These are phyloP conservation scores for Oceanodroma tethys DNA, from an alignment of 2,113 vertebrate species.

Conservation along the genomic window DNA sequence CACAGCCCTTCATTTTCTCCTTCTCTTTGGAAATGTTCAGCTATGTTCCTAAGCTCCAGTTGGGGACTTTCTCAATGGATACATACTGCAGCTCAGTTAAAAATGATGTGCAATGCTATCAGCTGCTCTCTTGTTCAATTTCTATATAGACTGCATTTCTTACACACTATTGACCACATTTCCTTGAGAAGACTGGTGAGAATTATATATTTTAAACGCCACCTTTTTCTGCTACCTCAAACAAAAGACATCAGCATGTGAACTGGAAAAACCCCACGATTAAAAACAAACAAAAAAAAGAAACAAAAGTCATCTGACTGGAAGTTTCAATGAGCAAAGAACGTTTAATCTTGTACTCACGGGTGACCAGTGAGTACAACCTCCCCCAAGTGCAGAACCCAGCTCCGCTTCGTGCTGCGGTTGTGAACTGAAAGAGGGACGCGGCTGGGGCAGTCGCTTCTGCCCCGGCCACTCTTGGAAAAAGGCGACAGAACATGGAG, in stretches of 20 bases:
- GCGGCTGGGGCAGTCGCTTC: accelerated
- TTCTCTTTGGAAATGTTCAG: neutral
- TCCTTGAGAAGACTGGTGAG: neutral
- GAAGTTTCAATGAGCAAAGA: neutral
- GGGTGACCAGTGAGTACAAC: neutral
- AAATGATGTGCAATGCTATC: neutral
- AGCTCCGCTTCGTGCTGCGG: neutral
- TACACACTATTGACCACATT: neutral
- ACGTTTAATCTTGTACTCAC: neutral
- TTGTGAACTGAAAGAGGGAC: neutral
- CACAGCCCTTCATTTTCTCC: neutral
- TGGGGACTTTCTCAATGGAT: neutral
- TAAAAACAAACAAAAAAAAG: neutral
- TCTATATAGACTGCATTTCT: neutral
- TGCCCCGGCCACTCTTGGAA: neutral
- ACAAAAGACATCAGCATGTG: neutral
- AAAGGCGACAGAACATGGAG: accelerated
- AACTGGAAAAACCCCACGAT: neutral
- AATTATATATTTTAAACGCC: neutral
- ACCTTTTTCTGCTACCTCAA: neutral
- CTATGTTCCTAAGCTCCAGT: neutral
- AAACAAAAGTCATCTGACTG: neutral
- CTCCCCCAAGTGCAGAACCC: neutral
- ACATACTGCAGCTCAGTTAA: neutral
- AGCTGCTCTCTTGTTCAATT: neutral